Conservation (phyloP, 2,797 vertebrate species). For the Philypnodon macrostomus region DNA sequence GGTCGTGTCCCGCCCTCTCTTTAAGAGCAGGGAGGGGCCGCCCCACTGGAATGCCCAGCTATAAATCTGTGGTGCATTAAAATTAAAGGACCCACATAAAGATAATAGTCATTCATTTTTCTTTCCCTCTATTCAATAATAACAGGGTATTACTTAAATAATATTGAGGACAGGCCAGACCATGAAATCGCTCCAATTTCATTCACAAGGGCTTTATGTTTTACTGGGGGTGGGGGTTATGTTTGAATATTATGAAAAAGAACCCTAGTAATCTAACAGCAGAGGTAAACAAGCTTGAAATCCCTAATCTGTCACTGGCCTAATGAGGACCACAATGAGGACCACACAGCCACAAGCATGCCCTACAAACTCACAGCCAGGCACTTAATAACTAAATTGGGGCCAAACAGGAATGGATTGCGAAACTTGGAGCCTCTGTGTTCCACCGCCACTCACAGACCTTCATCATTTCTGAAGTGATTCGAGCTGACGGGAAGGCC, state of each 20-base stretch:
- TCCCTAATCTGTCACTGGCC: constrained; percentile 11
- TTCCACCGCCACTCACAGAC: constrained; percentile 15
- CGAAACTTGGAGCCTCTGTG: constrained; percentile 26
- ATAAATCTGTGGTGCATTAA: constrained; percentile 86
- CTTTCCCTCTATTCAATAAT: constrained; percentile 82
- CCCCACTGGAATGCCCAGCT: constrained; percentile 82
- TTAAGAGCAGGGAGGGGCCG: constrained; percentile 81
- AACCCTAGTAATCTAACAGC: constrained; percentile 48
- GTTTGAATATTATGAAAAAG: constrained; percentile 43
- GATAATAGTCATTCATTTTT: constrained; percentile 83
- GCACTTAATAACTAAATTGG: constrained; percentile 65
- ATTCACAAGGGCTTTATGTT: constrained; percentile 72
- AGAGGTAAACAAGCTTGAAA: constrained; percentile 12
- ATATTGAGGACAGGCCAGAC: constrained; percentile 80
- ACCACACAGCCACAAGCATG: constrained; percentile 59
- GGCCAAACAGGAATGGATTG: constrained; percentile 45
- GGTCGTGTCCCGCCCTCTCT: constrained; percentile 72
- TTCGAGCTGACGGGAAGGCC: constrained; percentile 47
- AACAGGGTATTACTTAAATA: constrained; percentile 86
- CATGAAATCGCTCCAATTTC: constrained; percentile 77
- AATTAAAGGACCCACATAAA: constrained; percentile 88
- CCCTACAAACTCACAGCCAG: constrained; percentile 33
- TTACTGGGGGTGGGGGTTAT: constrained; percentile 29
- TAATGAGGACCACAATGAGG: constrained; percentile 67
- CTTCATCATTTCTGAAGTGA: constrained; percentile 45